phyloP scores from a whole-genome alignment of 2,888 invertebrate species.

The Keiferia lycopersicella region DNA sequence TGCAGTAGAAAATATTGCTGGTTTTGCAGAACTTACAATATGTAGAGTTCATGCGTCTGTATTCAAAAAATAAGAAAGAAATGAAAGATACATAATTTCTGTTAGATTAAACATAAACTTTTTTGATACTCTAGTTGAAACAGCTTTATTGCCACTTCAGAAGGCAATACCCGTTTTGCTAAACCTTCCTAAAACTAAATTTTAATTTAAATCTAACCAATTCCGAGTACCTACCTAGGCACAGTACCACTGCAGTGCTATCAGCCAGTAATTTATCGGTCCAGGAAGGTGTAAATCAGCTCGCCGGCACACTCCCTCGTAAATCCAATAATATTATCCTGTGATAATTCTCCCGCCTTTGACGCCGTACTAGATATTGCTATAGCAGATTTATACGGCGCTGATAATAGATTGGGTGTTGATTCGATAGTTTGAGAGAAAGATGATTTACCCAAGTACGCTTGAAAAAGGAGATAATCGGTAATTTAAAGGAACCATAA shows the following conservation, averaged over 20 bases:
- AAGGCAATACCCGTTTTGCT: no score
- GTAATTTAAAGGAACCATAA: no score
- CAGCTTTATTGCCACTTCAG: background rate
- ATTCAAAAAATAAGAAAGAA: no score
- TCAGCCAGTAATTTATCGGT: conserved; percentile 60
- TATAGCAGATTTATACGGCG: conserved; percentile 32
- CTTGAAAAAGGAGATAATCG: background rate
- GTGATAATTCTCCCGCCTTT: conserved; percentile 55
- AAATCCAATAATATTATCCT: conserved; percentile 76
- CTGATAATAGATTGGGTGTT: conserved; percentile 33
- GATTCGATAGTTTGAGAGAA: conserved; percentile 1
- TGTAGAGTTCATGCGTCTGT: no score
- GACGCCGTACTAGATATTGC: conserved; percentile 41
- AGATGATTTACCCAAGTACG: background rate
- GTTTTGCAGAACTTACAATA: no score
- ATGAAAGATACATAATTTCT: no score
- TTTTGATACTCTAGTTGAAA: no score
- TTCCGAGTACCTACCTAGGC: conserved; percentile 31
- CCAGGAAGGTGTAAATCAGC: conserved; percentile 76
- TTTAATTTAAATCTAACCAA: background rate
- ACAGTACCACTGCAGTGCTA: conserved; percentile 23
- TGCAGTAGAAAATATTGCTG: no score
- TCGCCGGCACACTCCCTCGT: conserved; percentile 70
- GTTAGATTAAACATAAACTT: no score
- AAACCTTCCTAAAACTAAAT: background rate